Base-by-base conservation (phyloP, 2,797 vertebrate species). In the Alauda arvensis region DNA sequence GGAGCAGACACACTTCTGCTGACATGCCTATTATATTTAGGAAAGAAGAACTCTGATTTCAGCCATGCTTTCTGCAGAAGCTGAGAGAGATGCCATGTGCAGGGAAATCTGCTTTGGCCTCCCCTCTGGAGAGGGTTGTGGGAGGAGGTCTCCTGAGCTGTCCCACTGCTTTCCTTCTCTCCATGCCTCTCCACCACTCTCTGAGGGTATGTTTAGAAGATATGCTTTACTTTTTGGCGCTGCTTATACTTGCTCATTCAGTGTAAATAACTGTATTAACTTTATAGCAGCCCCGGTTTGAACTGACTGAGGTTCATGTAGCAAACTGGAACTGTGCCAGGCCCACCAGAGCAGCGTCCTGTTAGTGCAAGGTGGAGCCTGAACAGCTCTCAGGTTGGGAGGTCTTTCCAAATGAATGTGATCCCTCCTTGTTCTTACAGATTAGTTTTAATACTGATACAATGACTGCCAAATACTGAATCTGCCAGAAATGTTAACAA, bases 251-350 rank as follows among this genome's bases (percentile, higher is more conserved):
- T 82, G 93, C 59, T 95, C 66, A 18, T 84, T 85, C 89, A 57
- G 48, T 91, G 89, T 94, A 92, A 94, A 94, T 95, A 94, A 93
- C 83, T 77, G 66, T 20, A 88, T 92, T 93, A 94, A 91, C 80
- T 92, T 91, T 91, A 95, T 5, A 93, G 85, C 90, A 91, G 71
- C 81, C 81, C 62, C 1, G 0, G 69, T 83, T 74, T 93, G 88
- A 92, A 74, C 86, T 71, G 62, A 59, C 72, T 53, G 87, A 91
- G 85, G 88, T 91, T 93, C 90, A 92, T 92, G 71, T 39, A 95
- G 79, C 79, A 61, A 77, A 70, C 69, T 81, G 78, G 90, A 89
- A 77, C 37, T 3, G 31, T 1, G 87, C 87, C 84, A 92, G 82
- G 93, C 89, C 92, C 91, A 85, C 91, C 84, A 91, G 61, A 86